Conservation (phyloP, 2,797 vertebrate genomes). For the Thunnus albacares region DNA sequence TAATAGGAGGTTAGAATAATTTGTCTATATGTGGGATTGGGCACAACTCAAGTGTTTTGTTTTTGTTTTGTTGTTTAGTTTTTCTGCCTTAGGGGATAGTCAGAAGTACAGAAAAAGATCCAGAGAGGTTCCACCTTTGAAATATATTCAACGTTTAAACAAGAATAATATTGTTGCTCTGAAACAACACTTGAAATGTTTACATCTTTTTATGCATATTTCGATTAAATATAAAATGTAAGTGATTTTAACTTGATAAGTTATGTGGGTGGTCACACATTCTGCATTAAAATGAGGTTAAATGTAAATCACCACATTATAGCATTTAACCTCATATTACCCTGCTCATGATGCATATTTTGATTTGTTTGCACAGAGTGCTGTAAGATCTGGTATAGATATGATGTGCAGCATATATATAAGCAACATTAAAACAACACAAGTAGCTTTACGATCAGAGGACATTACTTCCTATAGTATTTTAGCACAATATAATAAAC, state of each 20-base stretch:
- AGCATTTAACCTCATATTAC: too few relatives aligned
- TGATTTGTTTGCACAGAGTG: background rate
- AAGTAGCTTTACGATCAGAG: background rate
- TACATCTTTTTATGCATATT: too few relatives aligned
- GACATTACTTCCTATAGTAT: background rate
- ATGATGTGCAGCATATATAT: background rate
- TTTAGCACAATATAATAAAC: background rate
- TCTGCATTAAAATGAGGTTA: too few relatives aligned
- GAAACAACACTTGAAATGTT: too few relatives aligned
- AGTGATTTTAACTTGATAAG: background rate
- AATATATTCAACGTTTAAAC: background rate
- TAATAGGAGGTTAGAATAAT: background rate
- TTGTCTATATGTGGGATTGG: background rate
- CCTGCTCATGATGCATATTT: too few relatives aligned
- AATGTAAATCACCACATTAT: too few relatives aligned
- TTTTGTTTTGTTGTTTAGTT: constrained; percentile 10
- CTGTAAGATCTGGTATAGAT: background rate
- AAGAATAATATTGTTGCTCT: background rate
- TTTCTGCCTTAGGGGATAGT: background rate
- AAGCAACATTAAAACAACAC: background rate
- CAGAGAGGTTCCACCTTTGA: too few relatives aligned
- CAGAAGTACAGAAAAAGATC: background rate
- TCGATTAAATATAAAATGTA: too few relatives aligned
- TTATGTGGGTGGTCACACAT: background rate
- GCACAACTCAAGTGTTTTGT: background rate